phyloP scores from a whole-genome alignment of 1,140 invertebrate species.

The Drosophila triauraria region DNA sequence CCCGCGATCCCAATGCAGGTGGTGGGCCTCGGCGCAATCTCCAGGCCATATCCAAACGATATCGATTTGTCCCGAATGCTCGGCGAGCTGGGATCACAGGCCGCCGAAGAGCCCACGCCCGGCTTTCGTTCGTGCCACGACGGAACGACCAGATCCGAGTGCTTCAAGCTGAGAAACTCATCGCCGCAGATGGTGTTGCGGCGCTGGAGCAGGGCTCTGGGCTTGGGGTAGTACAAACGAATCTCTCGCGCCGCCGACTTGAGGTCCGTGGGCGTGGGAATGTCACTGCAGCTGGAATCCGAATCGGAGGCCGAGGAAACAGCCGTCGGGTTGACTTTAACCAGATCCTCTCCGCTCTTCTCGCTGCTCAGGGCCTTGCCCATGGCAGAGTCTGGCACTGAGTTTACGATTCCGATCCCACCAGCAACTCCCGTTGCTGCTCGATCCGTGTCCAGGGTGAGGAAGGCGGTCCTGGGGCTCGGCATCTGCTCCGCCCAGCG shows the following conservation, averaged over 20 bases:
- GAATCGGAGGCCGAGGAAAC: conserved; percentile 82
- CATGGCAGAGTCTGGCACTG: conserved; percentile 42
- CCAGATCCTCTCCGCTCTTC: conserved; percentile 9
- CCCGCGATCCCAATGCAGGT: conserved; percentile 87
- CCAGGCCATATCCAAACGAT: conserved; percentile 90
- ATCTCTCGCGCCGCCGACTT: conserved; percentile 78
- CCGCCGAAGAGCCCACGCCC: conserved; percentile 38
- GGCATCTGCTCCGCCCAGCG: conserved; percentile 88
- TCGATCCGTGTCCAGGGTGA: conserved; percentile 87
- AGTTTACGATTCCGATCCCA: conserved; percentile 85
- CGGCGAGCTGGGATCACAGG: conserved; percentile 82
- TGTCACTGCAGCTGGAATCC: conserved; percentile 83
- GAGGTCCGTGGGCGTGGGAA: conserved; percentile 76
- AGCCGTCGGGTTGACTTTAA: conserved; percentile 25
- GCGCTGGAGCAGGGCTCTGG: conserved; percentile 90
- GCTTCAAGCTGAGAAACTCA: conserved; percentile 66
- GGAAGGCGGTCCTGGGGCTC: conserved; percentile 88
- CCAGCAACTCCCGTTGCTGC: conserved; percentile 5
- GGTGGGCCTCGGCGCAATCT: conserved; percentile 88
- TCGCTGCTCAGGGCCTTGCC: conserved; percentile 8
- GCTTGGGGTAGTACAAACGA: conserved; percentile 91
- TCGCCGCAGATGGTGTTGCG: conserved; percentile 94
- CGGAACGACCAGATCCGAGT: conserved; percentile 63
- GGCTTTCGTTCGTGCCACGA: conserved; percentile 76
- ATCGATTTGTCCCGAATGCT: conserved; percentile 88